Percentiles rank a stretch among this genome's conserved stretches.
These are phyloP conservation scores for Drosophila ironensis DNA, from an alignment of 1,140 invertebrate genomes.

Conservation along the genomic window DNA sequence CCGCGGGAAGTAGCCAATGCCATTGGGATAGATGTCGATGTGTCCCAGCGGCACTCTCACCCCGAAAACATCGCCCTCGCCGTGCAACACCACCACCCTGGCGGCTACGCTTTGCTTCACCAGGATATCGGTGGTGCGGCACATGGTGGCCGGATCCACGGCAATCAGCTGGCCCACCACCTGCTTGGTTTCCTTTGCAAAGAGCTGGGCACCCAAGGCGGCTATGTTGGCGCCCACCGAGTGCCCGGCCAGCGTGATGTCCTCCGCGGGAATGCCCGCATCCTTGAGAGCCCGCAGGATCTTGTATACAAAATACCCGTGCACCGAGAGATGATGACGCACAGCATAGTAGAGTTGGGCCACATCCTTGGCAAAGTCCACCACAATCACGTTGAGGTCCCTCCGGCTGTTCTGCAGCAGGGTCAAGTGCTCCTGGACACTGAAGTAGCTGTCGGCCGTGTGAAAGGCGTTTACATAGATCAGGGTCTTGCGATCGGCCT, in stretches of 20 bases:
- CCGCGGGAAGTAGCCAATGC: conserved; percentile 69
- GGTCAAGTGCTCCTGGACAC: conserved; percentile 68
- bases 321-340: conserved; percentile 62
- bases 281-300: conserved; percentile 41
- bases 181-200: conserved; percentile 43
- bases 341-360: conserved; percentile 71
- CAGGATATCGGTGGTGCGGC: conserved; percentile 60
- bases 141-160: conserved; percentile 77
- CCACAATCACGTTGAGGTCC: conserved; percentile 68
- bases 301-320: conserved; percentile 69
- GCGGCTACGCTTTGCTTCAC: conserved; percentile 47
- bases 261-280: conserved; percentile 43
- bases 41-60: conserved; percentile 66
- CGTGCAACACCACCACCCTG: conserved; percentile 66
- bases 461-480: conserved; percentile 75
- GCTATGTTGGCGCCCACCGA: conserved; percentile 76
- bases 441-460: conserved; percentile 67
- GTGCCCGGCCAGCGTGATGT: conserved; percentile 72
- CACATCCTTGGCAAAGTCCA: conserved; percentile 70
- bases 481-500: conserved; percentile 60
- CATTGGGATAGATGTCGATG: conserved; percentile 76
- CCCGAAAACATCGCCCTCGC: conserved; percentile 69
- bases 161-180: conserved; percentile 62
- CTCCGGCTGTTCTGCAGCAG: conserved; percentile 58
- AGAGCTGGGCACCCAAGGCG: conserved; percentile 61